phyloP scores from a whole-genome alignment of 2,113 vertebrate species.

The Lepisosteus osseus region DNA sequence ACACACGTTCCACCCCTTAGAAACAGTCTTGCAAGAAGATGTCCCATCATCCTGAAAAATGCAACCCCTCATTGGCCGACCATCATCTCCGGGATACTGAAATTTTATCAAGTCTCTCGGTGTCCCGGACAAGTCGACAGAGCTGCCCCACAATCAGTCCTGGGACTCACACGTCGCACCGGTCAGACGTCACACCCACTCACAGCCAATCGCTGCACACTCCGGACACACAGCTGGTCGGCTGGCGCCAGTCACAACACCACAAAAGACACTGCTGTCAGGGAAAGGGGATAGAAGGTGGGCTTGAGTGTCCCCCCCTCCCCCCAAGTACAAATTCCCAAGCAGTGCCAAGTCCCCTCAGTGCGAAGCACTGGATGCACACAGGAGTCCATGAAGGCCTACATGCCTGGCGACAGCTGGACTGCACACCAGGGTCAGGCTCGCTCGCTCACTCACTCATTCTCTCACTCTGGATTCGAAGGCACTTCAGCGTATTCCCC shows the following conservation, averaged over 20 bases:
- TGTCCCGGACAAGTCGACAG: not conserved
- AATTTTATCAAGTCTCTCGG: no score
- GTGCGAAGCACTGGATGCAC: not conserved
- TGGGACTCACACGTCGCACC: not conserved
- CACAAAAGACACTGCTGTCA: not conserved
- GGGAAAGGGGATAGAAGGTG: no score
- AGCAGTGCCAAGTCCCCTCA: not conserved
- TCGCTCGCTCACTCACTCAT: slow-evolving; percentile 15
- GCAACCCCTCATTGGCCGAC: no score
- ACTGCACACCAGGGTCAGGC: not conserved
- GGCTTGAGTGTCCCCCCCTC: no score
- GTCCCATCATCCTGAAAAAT: no score
- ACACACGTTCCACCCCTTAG: no score
- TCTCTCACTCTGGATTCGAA: slow-evolving; percentile 22
- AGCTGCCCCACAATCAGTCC: not conserved
- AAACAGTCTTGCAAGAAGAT: no score
- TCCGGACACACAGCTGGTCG: not conserved
- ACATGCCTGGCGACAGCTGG: not conserved
- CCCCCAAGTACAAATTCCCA: no score
- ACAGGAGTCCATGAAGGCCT: not conserved
- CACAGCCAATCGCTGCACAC: no score
- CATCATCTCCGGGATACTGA: no score
- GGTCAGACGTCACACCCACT: not conserved
- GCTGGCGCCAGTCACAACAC: not conserved
- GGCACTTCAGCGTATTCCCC: slow-evolving; percentile 19